Evolutionary conservation across 1,140 invertebrate genomes (phyloP).

Genomic region (Apis cerana): DNA sequence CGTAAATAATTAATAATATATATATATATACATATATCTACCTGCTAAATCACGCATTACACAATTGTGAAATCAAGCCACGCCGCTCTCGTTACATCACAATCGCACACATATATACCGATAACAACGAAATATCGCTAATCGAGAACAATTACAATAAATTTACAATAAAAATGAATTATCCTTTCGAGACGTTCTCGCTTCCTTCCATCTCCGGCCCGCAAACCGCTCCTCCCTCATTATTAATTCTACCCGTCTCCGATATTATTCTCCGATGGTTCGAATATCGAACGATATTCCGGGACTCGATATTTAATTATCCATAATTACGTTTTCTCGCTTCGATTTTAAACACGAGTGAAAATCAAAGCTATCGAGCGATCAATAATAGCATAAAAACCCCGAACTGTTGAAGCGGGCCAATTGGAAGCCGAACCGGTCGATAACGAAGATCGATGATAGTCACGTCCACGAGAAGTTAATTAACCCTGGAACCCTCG

Average conservation of each 20-base stretch:
- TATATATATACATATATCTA: too few species aligned
- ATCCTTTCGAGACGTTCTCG: too few species aligned
- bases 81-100: too few species aligned
- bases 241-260: not conserved
- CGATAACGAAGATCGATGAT: slow-evolving; percentile 4
- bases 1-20: too few species aligned
- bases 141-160: too few species aligned
- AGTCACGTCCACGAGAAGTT: slow-evolving; percentile 3
- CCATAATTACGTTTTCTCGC: not conserved
- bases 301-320: slow-evolving; percentile 12
- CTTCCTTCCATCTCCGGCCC: too few species aligned
- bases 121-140: too few species aligned
- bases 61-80: too few species aligned
- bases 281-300: not conserved
- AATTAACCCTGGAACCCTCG: slow-evolving; percentile 15
- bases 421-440: not conserved
- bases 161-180: too few species aligned
- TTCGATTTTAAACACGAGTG: not conserved
- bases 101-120: too few species aligned
- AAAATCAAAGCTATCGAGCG: not conserved
- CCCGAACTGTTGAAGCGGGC: not conserved
- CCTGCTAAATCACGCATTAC: too few species aligned
- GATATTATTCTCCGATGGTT: not conserved
- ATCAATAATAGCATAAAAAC: not conserved
- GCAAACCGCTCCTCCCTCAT: too few species aligned